Percentiles rank a stretch among this genome's conserved stretches.
Evolutionary conservation across 2,113 vertebrate species (phyloP).

Genomic region (Cyanoramphus novaezelandiae): DNA sequence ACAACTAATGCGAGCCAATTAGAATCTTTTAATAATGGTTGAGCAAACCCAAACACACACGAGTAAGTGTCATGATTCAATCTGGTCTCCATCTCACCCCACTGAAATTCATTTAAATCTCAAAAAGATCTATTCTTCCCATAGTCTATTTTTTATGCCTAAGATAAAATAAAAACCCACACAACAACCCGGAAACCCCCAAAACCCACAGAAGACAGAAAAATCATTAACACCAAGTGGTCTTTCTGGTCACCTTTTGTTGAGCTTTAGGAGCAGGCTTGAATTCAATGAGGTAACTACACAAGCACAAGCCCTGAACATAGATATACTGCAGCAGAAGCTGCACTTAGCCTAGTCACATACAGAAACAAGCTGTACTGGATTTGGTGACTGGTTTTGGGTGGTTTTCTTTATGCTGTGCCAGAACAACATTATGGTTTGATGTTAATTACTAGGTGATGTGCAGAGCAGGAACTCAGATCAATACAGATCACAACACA

Average conservation of each 20-base stretch:
- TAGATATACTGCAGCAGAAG: fast-evolving
- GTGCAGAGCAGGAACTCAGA: background rate
- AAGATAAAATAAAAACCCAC: background rate
- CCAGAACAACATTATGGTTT: background rate
- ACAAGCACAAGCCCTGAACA: background rate
- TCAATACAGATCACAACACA: background rate
- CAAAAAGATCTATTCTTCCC: slow-evolving; percentile 1
- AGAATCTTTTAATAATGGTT: slow-evolving; percentile 57
- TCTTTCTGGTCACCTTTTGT: background rate
- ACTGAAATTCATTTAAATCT: slow-evolving; percentile 33
- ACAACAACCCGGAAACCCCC: background rate
- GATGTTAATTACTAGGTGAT: background rate
- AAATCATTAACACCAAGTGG: background rate
- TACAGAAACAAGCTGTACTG: background rate
- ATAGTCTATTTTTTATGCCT: background rate
- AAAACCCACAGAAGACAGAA: background rate
- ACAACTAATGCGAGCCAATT: slow-evolving; percentile 51
- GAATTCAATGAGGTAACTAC: background rate
- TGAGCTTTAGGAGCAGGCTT: background rate
- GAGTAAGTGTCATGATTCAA: slow-evolving; percentile 28
- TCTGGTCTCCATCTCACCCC: background rate
- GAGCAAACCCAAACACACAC: slow-evolving; percentile 6
- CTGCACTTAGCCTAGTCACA: background rate
- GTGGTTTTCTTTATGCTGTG: background rate
- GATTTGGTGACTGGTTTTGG: background rate